These are phyloP conservation scores for Nebria ingens DNA, from an alignment of 1,140 invertebrate species.

Conservation along the genomic window DNA sequence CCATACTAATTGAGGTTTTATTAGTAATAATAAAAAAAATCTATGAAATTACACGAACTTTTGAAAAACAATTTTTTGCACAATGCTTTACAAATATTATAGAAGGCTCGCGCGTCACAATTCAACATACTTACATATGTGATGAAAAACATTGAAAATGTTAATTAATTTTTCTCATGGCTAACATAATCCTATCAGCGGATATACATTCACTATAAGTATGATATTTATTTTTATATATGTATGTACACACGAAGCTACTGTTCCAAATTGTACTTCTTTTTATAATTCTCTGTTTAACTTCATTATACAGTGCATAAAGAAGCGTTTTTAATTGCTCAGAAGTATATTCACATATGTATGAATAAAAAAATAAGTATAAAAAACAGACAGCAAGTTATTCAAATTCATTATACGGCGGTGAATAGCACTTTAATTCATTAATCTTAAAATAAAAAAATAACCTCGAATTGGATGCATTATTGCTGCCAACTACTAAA, in stretches of 20 bases:
- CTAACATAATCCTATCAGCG: background rate
- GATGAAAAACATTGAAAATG: background rate
- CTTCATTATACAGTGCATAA: background rate
- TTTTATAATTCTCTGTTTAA: background rate
- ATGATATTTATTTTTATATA: background rate
- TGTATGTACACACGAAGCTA: too few species aligned
- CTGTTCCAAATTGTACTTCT: too few species aligned
- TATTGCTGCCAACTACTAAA: background rate
- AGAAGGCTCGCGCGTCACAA: too few species aligned
- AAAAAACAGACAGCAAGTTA: background rate
- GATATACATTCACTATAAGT: background rate
- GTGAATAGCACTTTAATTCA: background rate
- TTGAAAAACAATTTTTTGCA: too few species aligned
- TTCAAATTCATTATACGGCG: background rate
- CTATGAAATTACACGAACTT: too few species aligned
- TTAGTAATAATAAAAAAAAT: too few species aligned
- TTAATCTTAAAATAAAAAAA: slow-evolving; percentile 7
- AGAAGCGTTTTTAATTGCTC: background rate
- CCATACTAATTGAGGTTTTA: too few species aligned
- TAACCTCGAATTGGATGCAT: background rate
- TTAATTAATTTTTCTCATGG: background rate
- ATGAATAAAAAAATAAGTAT: background rate
- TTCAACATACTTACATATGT: too few species aligned
- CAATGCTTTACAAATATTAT: too few species aligned
- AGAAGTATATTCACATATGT: background rate